A percentile compares a stretch with the other conserved stretches of the same genome.
Conservation (phyloP, 1,140 invertebrate genomes). For the Microplitis demolitor region DNA sequence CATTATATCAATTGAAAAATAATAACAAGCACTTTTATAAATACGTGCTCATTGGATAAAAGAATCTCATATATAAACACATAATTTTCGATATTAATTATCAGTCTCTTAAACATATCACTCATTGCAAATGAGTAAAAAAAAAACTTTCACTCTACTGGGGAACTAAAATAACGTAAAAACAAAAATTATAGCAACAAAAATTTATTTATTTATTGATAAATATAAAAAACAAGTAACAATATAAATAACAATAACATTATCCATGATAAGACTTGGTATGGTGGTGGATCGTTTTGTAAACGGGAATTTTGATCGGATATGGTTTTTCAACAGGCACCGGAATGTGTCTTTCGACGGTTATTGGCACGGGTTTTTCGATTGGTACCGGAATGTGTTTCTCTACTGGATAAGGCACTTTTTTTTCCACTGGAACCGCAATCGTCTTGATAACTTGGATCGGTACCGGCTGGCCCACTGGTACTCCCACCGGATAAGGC, state of each 20-base stretch:
- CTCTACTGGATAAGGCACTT: constrained; percentile 68
- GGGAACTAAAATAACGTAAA: background rate
- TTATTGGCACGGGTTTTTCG: constrained; percentile 70
- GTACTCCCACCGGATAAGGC: constrained; percentile 63
- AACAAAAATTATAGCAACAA: background rate
- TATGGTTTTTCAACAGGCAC: constrained; percentile 76
- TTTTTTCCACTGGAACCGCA: constrained; percentile 68
- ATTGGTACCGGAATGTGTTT: constrained; percentile 68
- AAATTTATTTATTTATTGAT: background rate
- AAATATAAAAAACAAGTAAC: background rate
- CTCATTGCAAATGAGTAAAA: too few relatives aligned
- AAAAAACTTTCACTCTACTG: background rate
- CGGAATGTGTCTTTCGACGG: constrained; percentile 73
- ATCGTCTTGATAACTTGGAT: constrained; percentile 61
- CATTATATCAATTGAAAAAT: too few relatives aligned
- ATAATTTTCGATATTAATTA: too few relatives aligned
- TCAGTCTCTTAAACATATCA: too few relatives aligned
- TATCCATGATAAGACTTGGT: constrained; percentile 60
- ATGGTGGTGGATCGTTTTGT: constrained; percentile 75
- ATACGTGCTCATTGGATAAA: too few relatives aligned
- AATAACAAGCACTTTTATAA: too few relatives aligned
- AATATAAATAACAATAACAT: background rate
- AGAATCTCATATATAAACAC: too few relatives aligned
- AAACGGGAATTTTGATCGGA: constrained; percentile 75
- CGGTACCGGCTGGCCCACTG: constrained; percentile 52